Evolutionary conservation across 2,888 invertebrate species (phyloP).

Genomic region (Ichneumon xanthorius): DNA sequence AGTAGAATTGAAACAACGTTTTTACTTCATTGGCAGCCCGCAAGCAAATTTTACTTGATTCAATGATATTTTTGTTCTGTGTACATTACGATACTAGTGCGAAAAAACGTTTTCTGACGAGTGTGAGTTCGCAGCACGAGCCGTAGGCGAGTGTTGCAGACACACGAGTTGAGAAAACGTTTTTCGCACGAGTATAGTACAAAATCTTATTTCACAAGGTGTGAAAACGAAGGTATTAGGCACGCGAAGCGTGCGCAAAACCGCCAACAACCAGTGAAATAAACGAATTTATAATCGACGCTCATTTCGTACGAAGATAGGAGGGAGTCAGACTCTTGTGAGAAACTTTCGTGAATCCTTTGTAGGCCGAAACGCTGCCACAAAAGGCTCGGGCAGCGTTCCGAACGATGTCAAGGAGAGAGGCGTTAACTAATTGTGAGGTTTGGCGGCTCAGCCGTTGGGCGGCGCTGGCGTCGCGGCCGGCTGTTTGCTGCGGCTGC

Average conservation of each 20-base stretch:
- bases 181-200: too few species aligned
- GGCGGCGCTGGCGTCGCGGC: conserved; percentile 25
- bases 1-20: too few species aligned
- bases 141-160: background rate
- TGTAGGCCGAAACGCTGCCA: conserved; percentile 17
- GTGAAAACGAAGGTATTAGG: too few species aligned
- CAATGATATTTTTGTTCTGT: too few species aligned
- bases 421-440: conserved; percentile 55
- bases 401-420: conserved; percentile 62
- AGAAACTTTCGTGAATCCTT: background rate
- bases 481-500: background rate
- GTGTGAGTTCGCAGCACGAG: background rate
- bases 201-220: background rate
- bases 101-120: too few species aligned
- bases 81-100: too few species aligned
- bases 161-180: too few species aligned
- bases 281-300: background rate
- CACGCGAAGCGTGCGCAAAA: too few species aligned
- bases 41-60: too few species aligned
- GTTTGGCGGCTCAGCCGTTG: conserved; percentile 25
- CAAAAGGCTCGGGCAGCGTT: conserved; percentile 43
- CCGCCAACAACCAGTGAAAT: background rate
- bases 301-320: background rate
- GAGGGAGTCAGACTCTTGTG: too few species aligned
- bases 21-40: too few species aligned